Percentiles rank a stretch among this genome's conserved stretches.
Evolutionary conservation across 2,113 vertebrate species (phyloP).

Genomic region (Phyllostomus discolor): DNA sequence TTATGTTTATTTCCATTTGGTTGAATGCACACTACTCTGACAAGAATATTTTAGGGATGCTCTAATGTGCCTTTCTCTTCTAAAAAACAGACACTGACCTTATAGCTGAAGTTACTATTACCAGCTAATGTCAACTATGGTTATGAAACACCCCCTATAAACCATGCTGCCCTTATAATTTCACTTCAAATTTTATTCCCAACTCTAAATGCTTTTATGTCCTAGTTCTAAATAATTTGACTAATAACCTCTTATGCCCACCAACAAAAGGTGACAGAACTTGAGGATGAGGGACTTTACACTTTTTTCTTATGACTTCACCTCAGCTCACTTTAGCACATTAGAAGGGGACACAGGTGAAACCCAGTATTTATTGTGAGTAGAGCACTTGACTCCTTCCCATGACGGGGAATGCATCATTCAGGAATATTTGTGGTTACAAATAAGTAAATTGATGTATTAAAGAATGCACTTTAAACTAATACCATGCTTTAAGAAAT

Average conservation of each 20-base stretch:
- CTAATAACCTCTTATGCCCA: neutral
- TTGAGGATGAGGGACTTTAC: neutral
- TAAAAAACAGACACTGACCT: neutral
- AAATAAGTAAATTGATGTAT: neutral
- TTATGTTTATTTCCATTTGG: neutral
- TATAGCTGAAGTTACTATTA: neutral
- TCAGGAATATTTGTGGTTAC: neutral
- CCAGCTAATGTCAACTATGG: neutral
- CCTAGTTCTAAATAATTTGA: neutral
- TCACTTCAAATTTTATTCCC: neutral
- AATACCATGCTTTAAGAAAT: neutral
- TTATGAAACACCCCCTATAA: neutral
- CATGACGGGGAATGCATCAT: neutral
- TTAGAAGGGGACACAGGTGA: neutral
- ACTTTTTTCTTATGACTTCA: neutral
- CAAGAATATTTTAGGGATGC: neutral
- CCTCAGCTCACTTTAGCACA: neutral
- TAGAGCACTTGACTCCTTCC: neutral
- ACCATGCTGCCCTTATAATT: neutral
- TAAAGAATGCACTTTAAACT: neutral
- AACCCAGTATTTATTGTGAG: neutral
- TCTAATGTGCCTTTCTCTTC: neutral
- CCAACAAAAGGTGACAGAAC: neutral
- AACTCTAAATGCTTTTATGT: neutral
- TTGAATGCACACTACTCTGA: neutral